Evolutionary conservation across 2,113 vertebrate genomes (phyloP), one percentile per base, ranked within the genome.

Genomic region (Brienomyrus longianalis): DNA sequence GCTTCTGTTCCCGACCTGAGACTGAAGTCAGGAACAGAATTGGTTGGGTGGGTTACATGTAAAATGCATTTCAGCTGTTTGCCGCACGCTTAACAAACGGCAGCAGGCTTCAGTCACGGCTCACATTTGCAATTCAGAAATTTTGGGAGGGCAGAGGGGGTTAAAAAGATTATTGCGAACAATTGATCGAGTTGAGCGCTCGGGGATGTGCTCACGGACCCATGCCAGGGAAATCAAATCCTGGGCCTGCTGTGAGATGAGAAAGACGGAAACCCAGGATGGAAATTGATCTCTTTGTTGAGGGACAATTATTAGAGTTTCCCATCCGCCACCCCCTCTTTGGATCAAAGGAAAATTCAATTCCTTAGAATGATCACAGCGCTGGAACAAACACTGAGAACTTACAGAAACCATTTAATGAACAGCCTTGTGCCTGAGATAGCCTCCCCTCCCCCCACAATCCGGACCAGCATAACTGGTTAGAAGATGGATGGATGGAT

Each of bases 201-300:
- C 2, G 13, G 8, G 39, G 51, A 59, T 59, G 77, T 45, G 51
- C 23, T 83, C 48, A 21, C 31, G 43, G 77, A 15, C 17, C 43
- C 11, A 43, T 89, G 77, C 80, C 80, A 27, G 50, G n/a, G 51
- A 89, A 89, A 89, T 50, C 88, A 74, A 56, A 89, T 89, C 70
- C 88, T 23, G 13, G 31, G 70, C 48, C 70, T 74, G 27, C 70
- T 54, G 66, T 43, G 88, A 43, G 74, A 39, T 31, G 47, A 48
- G 48, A 77, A n/a, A 45, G 10, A 48, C 3, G 51, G 23, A 52
- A 85, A 59, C 88, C 43, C 21, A 48, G 88, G 77, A 51, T 43
- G 35, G 77, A 89, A 84, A 89, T 56, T 6, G 39, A 85, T 56
- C 77, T 31, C 88, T 45, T 83, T 84, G 88, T 59, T 66, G 80